These are phyloP conservation scores for Amitus sp. DNA, from an alignment of 2,888 invertebrate species.

Conservation along the genomic window DNA sequence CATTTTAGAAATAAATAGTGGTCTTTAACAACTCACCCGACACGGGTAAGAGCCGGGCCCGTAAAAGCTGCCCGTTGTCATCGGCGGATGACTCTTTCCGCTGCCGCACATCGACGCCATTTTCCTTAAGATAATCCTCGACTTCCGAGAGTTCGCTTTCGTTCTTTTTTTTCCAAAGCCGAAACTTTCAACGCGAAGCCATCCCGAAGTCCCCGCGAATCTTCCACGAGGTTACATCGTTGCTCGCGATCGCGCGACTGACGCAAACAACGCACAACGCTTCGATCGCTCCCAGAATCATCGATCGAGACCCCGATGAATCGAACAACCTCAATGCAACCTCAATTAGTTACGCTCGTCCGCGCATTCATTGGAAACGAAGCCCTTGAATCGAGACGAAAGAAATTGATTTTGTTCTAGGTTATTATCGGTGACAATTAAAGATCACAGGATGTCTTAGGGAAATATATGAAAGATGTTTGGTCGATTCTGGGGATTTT, in stretches of 20 bases:
- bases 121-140: constrained; percentile 48
- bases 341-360: too few species aligned
- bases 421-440: too few species aligned
- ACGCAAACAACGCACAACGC: constrained; percentile 3
- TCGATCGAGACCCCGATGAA: constrained; percentile 9
- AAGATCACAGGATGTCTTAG: too few species aligned
- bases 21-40: constrained; percentile 62
- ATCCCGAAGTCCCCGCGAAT: not conserved
- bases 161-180: not conserved
- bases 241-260: constrained; percentile 16
- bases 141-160: not conserved
- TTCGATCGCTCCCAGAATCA: constrained; percentile 19
- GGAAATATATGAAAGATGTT: too few species aligned
- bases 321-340: constrained; percentile 2
- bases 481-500: too few species aligned
- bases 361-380: too few species aligned
- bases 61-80: constrained; percentile 72
- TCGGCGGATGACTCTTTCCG: constrained; percentile 72
- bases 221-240: constrained; percentile 16
- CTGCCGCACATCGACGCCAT: constrained; percentile 76
- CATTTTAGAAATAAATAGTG: too few species aligned
- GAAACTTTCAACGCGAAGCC: not conserved
- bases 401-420: too few species aligned
- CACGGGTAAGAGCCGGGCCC: constrained; percentile 65
- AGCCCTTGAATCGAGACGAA: too few species aligned